These are phyloP conservation scores for Leptinotarsa peninsularis DNA, from an alignment of 2,888 invertebrate genomes.

Conservation along the genomic window DNA sequence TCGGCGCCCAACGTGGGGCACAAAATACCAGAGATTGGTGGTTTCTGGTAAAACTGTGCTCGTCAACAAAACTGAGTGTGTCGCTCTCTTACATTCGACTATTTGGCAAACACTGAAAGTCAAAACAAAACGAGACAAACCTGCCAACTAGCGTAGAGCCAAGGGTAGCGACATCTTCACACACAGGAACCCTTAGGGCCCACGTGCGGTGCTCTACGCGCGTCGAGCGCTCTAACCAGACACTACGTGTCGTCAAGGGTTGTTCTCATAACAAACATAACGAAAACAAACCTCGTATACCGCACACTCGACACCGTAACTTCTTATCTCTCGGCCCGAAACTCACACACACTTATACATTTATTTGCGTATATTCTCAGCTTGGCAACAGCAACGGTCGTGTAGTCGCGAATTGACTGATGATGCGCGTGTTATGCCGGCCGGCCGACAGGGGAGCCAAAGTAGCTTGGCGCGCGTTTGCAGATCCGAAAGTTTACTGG, in stretches of 20 bases:
- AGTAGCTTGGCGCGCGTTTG: slow-evolving; percentile 34
- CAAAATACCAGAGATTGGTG: neutral
- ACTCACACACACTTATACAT: slow-evolving; percentile 21
- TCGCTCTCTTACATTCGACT: neutral
- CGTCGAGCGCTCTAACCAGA: neutral
- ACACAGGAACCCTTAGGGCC: neutral
- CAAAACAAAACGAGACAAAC: neutral
- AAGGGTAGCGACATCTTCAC: neutral
- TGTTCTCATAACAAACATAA: slow-evolving; percentile 5
- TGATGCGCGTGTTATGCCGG: slow-evolving; percentile 38
- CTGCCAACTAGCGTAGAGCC: neutral
- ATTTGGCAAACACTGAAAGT: neutral
- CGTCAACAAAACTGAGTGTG: neutral
- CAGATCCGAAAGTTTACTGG: slow-evolving; percentile 12
- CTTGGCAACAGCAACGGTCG: slow-evolving; percentile 36
- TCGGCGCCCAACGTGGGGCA: slow-evolving; percentile 15
- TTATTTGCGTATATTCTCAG: slow-evolving; percentile 35
- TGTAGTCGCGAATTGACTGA: slow-evolving; percentile 48
- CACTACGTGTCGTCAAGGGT: slow-evolving; percentile 14
- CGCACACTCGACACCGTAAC: neutral
- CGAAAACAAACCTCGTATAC: neutral
- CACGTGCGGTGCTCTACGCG: neutral
- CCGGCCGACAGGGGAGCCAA: slow-evolving; percentile 38
- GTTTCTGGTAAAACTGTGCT: no score
- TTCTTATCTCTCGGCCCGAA: no score